Base-by-base conservation (phyloP, 2,797 vertebrate genomes). In the Tragopan temminckii region DNA sequence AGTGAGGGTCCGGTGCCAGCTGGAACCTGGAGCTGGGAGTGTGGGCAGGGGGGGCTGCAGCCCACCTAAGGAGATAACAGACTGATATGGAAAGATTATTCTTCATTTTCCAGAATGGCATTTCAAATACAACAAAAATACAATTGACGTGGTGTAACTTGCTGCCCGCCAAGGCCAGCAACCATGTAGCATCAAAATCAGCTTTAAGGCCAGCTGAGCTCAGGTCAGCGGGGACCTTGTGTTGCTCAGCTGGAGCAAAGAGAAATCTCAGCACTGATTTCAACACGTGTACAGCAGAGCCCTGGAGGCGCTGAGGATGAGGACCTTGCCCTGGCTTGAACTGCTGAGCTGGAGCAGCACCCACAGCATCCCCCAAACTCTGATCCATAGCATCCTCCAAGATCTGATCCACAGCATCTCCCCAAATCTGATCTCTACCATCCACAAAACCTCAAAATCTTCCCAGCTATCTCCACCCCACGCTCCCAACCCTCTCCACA, bases 111-210 rank as follows among this genome's bases (percentile, higher is more conserved):
- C 68, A 80, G 82, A 59, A 77, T 1, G 1, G 67, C 59, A 85
- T 83, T 93, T 94, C 63, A 79, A 83, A 85, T 17, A 89, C 36
- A 90, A 94, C 83, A 67, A 81, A 74, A 90, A 88, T 48, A 82
- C 12, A 43, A 85, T 33, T 3, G 53, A 84, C n/a, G 74, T 20
- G 2, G 15, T 3, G 20, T 12, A 72, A 70, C 18, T 57, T 35
- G 48, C 61, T 94, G 70, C 45, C 52, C 0, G 75, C 84, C 92
- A 94, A 94, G 94, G 90, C 79, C 19, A 95, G 84, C 84, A 87
- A 78, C 0, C 4, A 61, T 6, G 61, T 3, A 48, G 58, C 20
- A 90, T 68, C 86, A 72, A 80, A 88, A 90, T 57, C 78, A 90
- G 59, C 64, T 76, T 68, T 77, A 74, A 88, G 69, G 74, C 40